These are phyloP conservation scores for Epistrophella euchroma DNA, from an alignment of 2,888 invertebrate species.

Conservation along the genomic window DNA sequence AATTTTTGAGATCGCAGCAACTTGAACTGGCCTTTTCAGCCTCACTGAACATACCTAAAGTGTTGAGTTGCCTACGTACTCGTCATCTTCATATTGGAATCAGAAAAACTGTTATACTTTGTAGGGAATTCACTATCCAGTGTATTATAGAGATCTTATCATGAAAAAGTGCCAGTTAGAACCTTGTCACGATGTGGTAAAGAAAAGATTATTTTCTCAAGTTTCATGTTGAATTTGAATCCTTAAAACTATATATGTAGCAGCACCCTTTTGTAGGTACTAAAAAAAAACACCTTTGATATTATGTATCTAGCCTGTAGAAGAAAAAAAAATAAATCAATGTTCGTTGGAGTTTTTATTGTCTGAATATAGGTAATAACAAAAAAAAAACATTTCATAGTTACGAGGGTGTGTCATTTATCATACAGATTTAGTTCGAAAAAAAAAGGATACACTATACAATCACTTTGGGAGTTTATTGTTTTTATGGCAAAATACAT, in stretches of 20 bases:
- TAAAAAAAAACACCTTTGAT: background rate
- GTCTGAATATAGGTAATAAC: background rate
- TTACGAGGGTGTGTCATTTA: conserved; percentile 11
- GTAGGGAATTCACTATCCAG: too few relatives aligned
- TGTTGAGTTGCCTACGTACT: too few relatives aligned
- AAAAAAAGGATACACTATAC: background rate
- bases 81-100: too few relatives aligned
- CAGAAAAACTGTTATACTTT: too few relatives aligned
- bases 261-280: background rate
- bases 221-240: background rate
- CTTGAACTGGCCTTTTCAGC: too few relatives aligned
- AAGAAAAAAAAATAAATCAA: conserved; percentile 3
- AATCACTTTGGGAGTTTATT: conserved; percentile 21
- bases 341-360: background rate
- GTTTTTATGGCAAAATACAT: conserved; percentile 16
- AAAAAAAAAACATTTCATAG: background rate
- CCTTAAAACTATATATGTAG: background rate
- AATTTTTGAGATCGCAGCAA: too few relatives aligned
- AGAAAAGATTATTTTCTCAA: too few relatives aligned
- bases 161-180: too few relatives aligned
- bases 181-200: too few relatives aligned
- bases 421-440: background rate
- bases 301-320: background rate
- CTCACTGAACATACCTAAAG: too few relatives aligned
- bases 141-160: too few relatives aligned